These are phyloP conservation scores for Mormyrus hasselquistii DNA, from an alignment of 2,797 vertebrate genomes.

Conservation along the genomic window DNA sequence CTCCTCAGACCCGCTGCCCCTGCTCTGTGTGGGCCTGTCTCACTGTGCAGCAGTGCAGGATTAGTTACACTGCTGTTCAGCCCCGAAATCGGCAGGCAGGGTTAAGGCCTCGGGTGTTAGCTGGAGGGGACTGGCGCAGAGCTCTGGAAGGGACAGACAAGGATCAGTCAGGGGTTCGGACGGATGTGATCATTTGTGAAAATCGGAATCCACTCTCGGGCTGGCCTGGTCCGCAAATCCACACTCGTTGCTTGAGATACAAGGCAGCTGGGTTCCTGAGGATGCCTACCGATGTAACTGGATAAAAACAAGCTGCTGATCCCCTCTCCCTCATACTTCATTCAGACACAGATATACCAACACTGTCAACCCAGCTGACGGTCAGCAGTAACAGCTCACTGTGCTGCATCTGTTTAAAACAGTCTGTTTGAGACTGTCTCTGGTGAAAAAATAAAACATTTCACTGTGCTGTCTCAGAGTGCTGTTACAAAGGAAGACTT, in stretches of 20 bases:
- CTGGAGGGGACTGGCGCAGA: not conserved
- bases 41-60: not conserved
- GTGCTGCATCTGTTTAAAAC: not conserved
- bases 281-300: not conserved
- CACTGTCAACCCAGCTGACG: not conserved
- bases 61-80: not conserved
- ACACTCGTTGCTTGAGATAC: not conserved
- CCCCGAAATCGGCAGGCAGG: not conserved
- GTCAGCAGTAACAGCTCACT: not conserved
- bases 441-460: not conserved
- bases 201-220: not conserved
- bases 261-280: not conserved
- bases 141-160: not conserved
- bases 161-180: not conserved
- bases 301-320: not conserved
- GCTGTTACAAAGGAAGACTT: not conserved
- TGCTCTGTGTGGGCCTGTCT: not conserved
- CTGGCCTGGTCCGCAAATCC: not conserved
- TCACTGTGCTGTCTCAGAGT: not conserved
- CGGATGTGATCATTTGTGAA: not conserved
- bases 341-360: not conserved
- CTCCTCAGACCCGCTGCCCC: not conserved
- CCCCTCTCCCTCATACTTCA: not conserved
- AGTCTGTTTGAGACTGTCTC: not conserved
- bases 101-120: not conserved